phyloP scores from a whole-genome alignment of 2,113 vertebrate species.

The Halcyon senegalensis region DNA sequence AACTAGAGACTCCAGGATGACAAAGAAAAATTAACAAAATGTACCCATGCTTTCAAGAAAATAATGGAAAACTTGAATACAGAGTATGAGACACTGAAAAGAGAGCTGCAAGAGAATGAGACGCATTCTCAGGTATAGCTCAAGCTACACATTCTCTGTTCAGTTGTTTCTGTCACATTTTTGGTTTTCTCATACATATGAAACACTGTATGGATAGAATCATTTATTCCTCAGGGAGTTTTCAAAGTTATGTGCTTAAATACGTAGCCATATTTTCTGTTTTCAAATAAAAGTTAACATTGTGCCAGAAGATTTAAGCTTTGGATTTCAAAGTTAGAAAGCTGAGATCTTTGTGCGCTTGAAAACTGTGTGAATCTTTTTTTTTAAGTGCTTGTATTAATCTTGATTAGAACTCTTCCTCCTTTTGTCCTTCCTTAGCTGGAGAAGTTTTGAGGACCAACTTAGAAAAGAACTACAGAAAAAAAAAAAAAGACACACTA shows the following conservation, averaged over 20 bases:
- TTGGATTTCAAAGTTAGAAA: background rate
- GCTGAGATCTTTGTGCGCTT: background rate
- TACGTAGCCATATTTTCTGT: background rate
- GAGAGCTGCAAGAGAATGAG: constrained; percentile 90
- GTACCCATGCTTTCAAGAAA: constrained; percentile 80
- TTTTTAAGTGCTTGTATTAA: background rate
- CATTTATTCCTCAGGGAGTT: background rate
- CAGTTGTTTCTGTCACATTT: background rate
- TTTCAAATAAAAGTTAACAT: background rate
- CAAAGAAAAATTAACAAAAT: constrained; percentile 78
- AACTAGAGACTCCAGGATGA: constrained; percentile 89
- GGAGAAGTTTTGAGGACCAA: background rate
- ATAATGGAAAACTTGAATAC: constrained; percentile 79
- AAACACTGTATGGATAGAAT: background rate
- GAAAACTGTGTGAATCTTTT: background rate
- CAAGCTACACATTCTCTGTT: background rate
- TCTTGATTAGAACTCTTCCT: background rate
- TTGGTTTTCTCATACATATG: background rate
- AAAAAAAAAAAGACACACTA: background rate
- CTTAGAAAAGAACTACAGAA: background rate
- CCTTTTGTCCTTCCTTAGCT: background rate
- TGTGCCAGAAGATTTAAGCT: background rate
- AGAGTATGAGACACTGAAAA: constrained; percentile 82
- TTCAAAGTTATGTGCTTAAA: background rate
- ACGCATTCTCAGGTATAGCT: constrained; percentile 88